These are phyloP conservation scores for Pelosia muscerda DNA, from an alignment of 2,888 invertebrate species.

Conservation along the genomic window DNA sequence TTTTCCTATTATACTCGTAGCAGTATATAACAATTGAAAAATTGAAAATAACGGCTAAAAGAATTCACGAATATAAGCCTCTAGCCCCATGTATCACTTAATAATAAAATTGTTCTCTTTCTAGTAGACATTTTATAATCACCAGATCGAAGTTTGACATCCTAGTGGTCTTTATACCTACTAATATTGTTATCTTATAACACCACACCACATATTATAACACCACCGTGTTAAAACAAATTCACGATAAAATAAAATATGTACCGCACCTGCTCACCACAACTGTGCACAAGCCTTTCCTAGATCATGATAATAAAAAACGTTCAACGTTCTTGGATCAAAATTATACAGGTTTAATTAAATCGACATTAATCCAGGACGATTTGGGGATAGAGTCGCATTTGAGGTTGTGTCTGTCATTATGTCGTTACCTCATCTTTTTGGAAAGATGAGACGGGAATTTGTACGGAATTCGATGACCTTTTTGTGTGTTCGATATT, in stretches of 20 bases:
- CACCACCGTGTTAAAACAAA: conserved; percentile 13
- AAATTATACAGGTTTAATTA: conserved; percentile 86
- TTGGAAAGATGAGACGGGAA: conserved; percentile 66
- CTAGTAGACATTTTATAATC: not conserved
- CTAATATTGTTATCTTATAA: conserved; percentile 9
- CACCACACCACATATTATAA: not conserved
- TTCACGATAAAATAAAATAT: not conserved
- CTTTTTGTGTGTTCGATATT: conserved; percentile 41
- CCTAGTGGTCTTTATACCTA: not conserved
- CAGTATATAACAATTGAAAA: not conserved
- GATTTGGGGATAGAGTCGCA: conserved; percentile 74
- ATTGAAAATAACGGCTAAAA: not conserved
- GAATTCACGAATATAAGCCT: too few species aligned
- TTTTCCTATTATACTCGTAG: not conserved
- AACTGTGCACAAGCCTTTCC: conserved; percentile 15
- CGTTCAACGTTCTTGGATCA: conserved; percentile 57
- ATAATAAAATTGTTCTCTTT: too few species aligned
- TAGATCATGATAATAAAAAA: conserved; percentile 37
- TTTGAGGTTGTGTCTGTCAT: conserved; percentile 77
- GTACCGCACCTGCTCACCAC: conserved; percentile 4
- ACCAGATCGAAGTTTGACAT: not conserved
- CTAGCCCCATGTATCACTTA: too few species aligned
- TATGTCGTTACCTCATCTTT: conserved; percentile 80
- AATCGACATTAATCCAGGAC: conserved; percentile 83
- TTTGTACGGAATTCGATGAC: conserved; percentile 66